Conservation (phyloP, 2,888 invertebrate genomes). For the Cosmorhoe ocellata region DNA sequence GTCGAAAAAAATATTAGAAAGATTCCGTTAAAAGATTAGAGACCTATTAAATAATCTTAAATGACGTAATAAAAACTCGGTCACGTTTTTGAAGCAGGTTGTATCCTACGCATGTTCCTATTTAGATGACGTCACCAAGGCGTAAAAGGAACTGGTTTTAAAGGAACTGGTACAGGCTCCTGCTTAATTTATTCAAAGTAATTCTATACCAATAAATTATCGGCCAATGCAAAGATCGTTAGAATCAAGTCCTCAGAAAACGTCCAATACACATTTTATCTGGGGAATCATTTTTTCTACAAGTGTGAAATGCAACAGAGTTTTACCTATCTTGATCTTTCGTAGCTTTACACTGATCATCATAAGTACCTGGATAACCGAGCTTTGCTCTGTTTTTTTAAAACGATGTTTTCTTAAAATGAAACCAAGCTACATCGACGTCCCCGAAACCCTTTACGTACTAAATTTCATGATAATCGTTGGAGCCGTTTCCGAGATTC, state of each 20-base stretch:
- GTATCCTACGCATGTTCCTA: background rate
- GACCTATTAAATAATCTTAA: background rate
- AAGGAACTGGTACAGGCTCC: slow-evolving; percentile 21
- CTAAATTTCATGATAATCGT: too few species aligned
- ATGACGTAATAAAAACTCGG: background rate
- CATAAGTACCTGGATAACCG: too few species aligned
- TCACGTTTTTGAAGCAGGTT: slow-evolving; percentile 7
- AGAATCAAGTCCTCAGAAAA: background rate
- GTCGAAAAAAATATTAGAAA: too few species aligned
- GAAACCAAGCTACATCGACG: too few species aligned
- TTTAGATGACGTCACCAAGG: slow-evolving; percentile 10
- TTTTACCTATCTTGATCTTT: too few species aligned
- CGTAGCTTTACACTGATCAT: too few species aligned
- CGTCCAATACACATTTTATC: slow-evolving; percentile 4
- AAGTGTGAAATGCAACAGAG: too few species aligned
- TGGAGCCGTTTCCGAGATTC: too few species aligned
- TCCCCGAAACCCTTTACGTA: too few species aligned
- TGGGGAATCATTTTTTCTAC: background rate
- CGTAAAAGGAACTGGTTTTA: slow-evolving; percentile 19
- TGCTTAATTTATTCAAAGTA: slow-evolving; percentile 13
- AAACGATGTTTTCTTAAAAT: too few species aligned
- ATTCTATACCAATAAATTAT: slow-evolving; percentile 12
- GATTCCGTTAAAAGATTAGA: too few species aligned
- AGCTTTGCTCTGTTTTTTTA: too few species aligned
- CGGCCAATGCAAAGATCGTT: background rate